Evolutionary conservation across 2,888 invertebrate genomes (phyloP).

Genomic region (Drosophila pegasa): DNA sequence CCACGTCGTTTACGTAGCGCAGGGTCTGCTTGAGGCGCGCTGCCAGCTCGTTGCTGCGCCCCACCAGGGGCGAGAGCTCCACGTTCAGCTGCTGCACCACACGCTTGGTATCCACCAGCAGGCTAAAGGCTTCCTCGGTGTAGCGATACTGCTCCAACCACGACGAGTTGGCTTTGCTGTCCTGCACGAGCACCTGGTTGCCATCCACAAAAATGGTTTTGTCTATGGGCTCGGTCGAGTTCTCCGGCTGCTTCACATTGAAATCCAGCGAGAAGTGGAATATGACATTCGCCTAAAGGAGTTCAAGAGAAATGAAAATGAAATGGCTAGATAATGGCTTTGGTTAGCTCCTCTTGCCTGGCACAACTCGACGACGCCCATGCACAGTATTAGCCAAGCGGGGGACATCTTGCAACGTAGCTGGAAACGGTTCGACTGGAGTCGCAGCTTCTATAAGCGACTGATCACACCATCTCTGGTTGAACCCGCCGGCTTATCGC

Average conservation of each 20-base stretch:
- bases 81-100: constrained; percentile 56
- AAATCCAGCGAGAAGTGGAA: constrained; percentile 71
- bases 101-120: constrained; percentile 42
- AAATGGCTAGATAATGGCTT: neutral
- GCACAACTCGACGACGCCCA: constrained; percentile 4
- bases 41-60: constrained; percentile 68
- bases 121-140: constrained; percentile 38
- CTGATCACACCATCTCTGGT: constrained; percentile 28
- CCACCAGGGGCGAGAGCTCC: constrained; percentile 67
- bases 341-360: constrained; percentile 33
- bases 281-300: constrained; percentile 48
- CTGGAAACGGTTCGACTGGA: constrained; percentile 46
- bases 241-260: constrained; percentile 47
- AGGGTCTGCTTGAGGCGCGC: constrained; percentile 61
- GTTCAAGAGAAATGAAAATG: neutral
- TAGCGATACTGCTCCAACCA: constrained; percentile 56
- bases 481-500: constrained; percentile 33
- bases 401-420: constrained; percentile 49
- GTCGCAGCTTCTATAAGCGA: constrained; percentile 14
- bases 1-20: constrained; percentile 65
- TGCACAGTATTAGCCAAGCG: constrained; percentile 42
- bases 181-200: constrained; percentile 37
- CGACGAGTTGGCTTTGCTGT: constrained; percentile 18
- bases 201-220: constrained; percentile 55
- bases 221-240: constrained; percentile 34